These are phyloP conservation scores for Dolichoris vasculosae DNA, from an alignment of 1,140 invertebrate genomes.

Conservation along the genomic window DNA sequence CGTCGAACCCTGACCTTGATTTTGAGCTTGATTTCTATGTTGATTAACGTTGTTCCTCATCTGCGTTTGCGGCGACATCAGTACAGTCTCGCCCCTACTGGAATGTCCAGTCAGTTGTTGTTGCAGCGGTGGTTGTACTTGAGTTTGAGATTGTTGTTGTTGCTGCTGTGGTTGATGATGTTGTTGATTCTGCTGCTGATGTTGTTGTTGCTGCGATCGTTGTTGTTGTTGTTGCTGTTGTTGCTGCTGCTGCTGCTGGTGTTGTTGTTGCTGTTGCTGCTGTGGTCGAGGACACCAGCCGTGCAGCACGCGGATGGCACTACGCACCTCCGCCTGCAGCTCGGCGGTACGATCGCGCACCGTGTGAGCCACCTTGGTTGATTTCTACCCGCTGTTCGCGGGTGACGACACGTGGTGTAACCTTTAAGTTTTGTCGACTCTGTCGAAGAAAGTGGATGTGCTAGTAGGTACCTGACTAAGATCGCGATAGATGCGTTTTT, in stretches of 20 bases:
- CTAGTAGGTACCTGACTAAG: background rate
- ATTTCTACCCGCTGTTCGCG: background rate
- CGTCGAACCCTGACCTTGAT: slow-evolving; percentile 52
- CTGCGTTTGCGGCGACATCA: slow-evolving; percentile 71
- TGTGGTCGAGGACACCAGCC: slow-evolving; percentile 70
- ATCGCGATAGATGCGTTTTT: too few relatives aligned
- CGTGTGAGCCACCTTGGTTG: slow-evolving; percentile 71
- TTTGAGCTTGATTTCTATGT: slow-evolving; percentile 53
- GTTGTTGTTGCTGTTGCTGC: slow-evolving; percentile 48
- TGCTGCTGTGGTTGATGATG: slow-evolving; percentile 50
- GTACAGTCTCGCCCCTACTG: slow-evolving; percentile 67
- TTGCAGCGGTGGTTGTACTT: slow-evolving; percentile 26
- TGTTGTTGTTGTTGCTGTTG: slow-evolving; percentile 30
- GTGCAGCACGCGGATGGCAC: slow-evolving; percentile 71
- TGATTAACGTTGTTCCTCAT: slow-evolving; percentile 57
- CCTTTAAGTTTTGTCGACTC: background rate
- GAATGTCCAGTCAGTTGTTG: slow-evolving; percentile 47
- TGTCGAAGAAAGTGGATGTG: background rate
- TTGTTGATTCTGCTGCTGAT: slow-evolving; percentile 45
- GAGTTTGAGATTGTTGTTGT: slow-evolving; percentile 26
- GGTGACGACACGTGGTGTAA: background rate
- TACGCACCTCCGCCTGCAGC: slow-evolving; percentile 72
- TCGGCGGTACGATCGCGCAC: slow-evolving; percentile 68
- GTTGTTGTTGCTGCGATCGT: slow-evolving; percentile 35
- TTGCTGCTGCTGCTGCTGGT: slow-evolving; percentile 50